Percentiles rank a stretch among this genome's conserved stretches.
These are phyloP conservation scores for Typhlichthys subterraneus DNA, from an alignment of 2,797 vertebrate genomes.

Conservation along the genomic window DNA sequence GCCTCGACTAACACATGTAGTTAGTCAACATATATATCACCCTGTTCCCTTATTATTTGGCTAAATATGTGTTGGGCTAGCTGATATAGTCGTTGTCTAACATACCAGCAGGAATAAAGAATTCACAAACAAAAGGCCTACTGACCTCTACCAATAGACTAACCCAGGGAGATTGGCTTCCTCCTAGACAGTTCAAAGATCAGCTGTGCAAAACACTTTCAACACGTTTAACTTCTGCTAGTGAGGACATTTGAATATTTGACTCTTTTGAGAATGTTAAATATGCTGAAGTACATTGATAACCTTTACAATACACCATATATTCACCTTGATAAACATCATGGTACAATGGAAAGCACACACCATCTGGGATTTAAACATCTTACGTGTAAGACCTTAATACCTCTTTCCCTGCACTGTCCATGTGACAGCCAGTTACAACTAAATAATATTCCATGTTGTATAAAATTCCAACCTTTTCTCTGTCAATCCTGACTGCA, in stretches of 20 bases:
- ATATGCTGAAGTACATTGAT: background rate
- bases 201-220: background rate
- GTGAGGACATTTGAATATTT: background rate
- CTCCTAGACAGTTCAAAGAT: constrained; percentile 12
- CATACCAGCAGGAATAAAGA: background rate
- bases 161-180: background rate
- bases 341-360: constrained; percentile 42
- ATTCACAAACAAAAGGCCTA: constrained; percentile 26
- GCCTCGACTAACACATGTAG: background rate
- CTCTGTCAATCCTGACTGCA: background rate
- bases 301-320: constrained; percentile 12
- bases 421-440: constrained; percentile 59
- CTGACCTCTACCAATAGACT: constrained; percentile 36
- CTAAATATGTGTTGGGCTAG: constrained; percentile 3
- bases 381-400: constrained; percentile 75
- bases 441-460: constrained; percentile 8
- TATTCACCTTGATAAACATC: constrained; percentile 27
- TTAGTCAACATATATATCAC: background rate
- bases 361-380: constrained; percentile 73
- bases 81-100: background rate
- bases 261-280: background rate
- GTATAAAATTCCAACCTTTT: background rate
- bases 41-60: background rate
- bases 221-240: background rate
- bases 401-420: constrained; percentile 53